Conservation (phyloP, 1,140 invertebrate genomes). For the Diabrotica virgifera region DNA sequence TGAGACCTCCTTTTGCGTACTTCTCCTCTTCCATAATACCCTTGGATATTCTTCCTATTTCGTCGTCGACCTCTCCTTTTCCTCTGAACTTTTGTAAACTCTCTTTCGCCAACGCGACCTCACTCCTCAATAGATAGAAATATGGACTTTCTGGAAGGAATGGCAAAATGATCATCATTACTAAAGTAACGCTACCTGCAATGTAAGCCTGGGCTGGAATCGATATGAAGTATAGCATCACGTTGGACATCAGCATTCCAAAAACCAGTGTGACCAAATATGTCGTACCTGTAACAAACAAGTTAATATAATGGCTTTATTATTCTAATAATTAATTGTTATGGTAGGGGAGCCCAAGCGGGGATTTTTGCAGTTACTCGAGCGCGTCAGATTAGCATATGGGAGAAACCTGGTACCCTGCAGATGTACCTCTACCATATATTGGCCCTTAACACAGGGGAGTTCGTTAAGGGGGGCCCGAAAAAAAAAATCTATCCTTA, state of each 20-base stretch:
- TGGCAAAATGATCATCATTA: constrained; percentile 62
- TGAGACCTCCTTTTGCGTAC: not conserved
- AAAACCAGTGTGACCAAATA: constrained; percentile 43
- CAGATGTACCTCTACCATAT: too few relatives aligned
- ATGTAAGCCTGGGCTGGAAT: constrained; percentile 58
- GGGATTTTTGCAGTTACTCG: too few relatives aligned
- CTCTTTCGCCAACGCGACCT: constrained; percentile 57
- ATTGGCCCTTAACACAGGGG: too few relatives aligned
- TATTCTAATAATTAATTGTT: too few relatives aligned
- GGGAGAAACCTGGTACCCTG: too few relatives aligned
- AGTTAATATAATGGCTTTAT: too few relatives aligned
- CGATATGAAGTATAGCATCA: constrained; percentile 60
- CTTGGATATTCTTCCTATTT: constrained; percentile 59
- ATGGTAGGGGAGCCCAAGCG: too few relatives aligned
- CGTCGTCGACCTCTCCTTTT: constrained; percentile 56
- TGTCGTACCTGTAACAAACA: constrained; percentile 13
- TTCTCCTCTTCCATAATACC: constrained; percentile 29
- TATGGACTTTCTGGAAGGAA: constrained; percentile 80
- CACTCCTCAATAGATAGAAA: constrained; percentile 59
- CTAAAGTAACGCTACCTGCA: constrained; percentile 55
- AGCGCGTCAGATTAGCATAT: too few relatives aligned
- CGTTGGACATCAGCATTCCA: constrained; percentile 67
- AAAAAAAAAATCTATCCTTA: too few relatives aligned
- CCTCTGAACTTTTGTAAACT: constrained; percentile 62
- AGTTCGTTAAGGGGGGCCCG: too few relatives aligned